Evolutionary conservation across 2,888 invertebrate genomes (phyloP).

Genomic region (Chorisops tibialis): DNA sequence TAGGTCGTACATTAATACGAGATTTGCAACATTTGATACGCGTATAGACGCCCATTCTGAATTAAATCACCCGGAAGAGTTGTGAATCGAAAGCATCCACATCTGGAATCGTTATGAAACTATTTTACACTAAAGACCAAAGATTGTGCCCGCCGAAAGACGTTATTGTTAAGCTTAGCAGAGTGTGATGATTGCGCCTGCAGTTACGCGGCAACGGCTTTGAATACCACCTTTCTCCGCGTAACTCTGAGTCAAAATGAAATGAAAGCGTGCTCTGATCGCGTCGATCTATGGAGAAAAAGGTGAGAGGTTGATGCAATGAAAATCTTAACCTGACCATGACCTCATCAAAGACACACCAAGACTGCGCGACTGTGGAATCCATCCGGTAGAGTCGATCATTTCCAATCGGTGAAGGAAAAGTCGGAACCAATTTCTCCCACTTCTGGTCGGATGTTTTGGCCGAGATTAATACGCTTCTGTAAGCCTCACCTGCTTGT

Average conservation of each 20-base stretch:
- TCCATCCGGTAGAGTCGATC: background rate
- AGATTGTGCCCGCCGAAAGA: too few species aligned
- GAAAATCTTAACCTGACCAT: slow-evolving; percentile 5
- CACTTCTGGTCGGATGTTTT: background rate
- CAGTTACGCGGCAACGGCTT: background rate
- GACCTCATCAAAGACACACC: slow-evolving; percentile 5
- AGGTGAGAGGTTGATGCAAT: slow-evolving; percentile 13
- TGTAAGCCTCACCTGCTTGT: background rate
- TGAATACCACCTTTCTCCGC: slow-evolving; percentile 4
- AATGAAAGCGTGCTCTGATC: slow-evolving; percentile 11
- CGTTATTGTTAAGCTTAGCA: too few species aligned
- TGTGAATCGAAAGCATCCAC: too few species aligned
- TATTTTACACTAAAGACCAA: too few species aligned
- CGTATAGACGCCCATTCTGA: too few species aligned
- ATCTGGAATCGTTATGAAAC: too few species aligned
- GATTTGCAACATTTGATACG: too few species aligned
- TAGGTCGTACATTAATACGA: too few species aligned
- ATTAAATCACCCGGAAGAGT: too few species aligned
- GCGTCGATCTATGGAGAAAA: background rate
- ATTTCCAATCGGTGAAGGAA: background rate
- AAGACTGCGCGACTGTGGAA: background rate
- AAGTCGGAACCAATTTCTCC: slow-evolving; percentile 14
- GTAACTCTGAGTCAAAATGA: background rate
- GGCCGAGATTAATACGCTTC: background rate
- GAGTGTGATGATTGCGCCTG: background rate